Conservation (phyloP, 2,888 invertebrate species). For the Dicyrtoma fusca region DNA sequence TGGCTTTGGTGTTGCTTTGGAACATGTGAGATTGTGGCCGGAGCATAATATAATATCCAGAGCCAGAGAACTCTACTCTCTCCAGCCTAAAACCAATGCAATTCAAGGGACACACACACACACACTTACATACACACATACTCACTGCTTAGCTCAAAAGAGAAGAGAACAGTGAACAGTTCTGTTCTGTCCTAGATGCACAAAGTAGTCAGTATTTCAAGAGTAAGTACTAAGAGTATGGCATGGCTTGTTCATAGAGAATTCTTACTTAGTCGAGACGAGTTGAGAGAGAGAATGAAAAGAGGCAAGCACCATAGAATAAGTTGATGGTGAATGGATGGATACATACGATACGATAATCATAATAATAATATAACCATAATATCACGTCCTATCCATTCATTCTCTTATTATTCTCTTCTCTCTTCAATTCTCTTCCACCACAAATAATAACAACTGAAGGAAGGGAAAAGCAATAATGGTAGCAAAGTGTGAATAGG, state of each 20-base stretch:
- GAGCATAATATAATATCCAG: neutral
- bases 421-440: constrained; percentile 37
- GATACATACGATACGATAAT: constrained; percentile 32
- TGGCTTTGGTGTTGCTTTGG: constrained; percentile 4
- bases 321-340: constrained; percentile 18
- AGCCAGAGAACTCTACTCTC: no score
- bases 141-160: neutral
- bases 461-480: constrained; percentile 38
- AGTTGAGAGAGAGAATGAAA: constrained; percentile 10
- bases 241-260: neutral
- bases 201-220: no score
- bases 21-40: constrained; percentile 7
- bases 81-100: no score
- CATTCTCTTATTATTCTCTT: constrained; percentile 35
- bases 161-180: constrained; percentile 1
- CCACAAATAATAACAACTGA: constrained; percentile 35
- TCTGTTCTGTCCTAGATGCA: no score
- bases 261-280: neutral
- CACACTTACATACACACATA: neutral
- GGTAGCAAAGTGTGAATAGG: constrained; percentile 39
- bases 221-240: no score
- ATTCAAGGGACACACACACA: no score
- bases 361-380: constrained; percentile 34
- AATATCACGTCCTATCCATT: constrained; percentile 38
- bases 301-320: constrained; percentile 8